A percentile compares a stretch with the other conserved stretches of the same genome.
Conservation (phyloP, 2,797 vertebrate species). For the Acestrorhynchus altus region DNA sequence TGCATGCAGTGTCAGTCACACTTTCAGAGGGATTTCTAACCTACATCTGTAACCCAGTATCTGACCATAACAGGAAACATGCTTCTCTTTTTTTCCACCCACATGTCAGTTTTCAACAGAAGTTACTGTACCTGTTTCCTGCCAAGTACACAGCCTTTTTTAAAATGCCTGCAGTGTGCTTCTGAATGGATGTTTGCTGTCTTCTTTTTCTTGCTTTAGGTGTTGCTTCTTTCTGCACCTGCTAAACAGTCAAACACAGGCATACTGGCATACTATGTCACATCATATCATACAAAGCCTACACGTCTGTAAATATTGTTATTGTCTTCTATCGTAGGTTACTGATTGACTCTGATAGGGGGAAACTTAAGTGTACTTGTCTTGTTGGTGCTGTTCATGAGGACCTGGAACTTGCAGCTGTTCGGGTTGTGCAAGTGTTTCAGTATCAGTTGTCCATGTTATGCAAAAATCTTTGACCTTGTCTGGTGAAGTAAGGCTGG, state of each 20-base stretch:
- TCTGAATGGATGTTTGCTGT: constrained; percentile 25
- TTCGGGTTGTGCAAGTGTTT: background rate
- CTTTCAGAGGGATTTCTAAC: constrained; percentile 41
- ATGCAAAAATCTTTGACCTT: background rate
- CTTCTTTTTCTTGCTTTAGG: background rate
- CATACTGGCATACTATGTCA: background rate
- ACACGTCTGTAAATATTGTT: background rate
- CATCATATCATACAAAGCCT: background rate
- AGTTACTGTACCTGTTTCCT: constrained; percentile 49
- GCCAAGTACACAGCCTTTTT: constrained; percentile 26
- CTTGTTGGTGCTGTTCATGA: background rate
- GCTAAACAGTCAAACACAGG: background rate
- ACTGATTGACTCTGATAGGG: background rate
- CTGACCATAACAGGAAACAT: constrained; percentile 49
- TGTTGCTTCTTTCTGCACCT: background rate
- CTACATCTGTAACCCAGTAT: constrained; percentile 43
- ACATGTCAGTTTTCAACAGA: constrained; percentile 46
- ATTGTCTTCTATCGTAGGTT: too few species aligned
- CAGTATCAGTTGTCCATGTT: background rate
- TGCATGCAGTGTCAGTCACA: constrained; percentile 16
- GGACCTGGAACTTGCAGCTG: background rate
- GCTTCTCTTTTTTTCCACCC: constrained; percentile 33
- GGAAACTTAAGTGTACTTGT: background rate
- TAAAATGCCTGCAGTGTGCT: constrained; percentile 9
- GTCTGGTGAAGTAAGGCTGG: background rate